Percentiles rank a stretch among this genome's conserved stretches.
Conservation (phyloP, 2,888 invertebrate species). For the Oxytorus armatus region DNA sequence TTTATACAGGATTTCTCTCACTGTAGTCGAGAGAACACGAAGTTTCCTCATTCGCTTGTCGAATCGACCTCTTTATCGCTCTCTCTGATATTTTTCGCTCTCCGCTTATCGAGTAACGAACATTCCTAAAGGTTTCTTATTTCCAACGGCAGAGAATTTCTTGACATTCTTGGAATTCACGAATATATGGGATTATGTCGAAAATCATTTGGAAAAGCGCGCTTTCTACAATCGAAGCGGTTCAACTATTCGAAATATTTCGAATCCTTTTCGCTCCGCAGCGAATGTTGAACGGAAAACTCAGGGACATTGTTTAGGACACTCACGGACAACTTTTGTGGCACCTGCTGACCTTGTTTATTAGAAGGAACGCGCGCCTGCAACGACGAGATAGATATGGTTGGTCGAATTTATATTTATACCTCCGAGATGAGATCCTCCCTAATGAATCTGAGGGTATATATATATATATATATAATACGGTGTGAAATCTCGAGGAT, state of each 20-base stretch:
- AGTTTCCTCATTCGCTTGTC: constrained; percentile 34
- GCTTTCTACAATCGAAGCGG: constrained; percentile 9
- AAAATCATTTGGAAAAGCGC: constrained; percentile 51
- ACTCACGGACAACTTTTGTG: constrained; percentile 66
- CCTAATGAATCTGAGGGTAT: constrained; percentile 78
- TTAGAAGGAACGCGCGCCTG: constrained; percentile 42
- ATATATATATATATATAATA: constrained; percentile 32
- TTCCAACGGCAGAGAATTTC: constrained; percentile 21
- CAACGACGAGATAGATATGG: constrained; percentile 38
- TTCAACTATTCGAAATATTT: constrained; percentile 55
- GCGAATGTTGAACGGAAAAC: constrained; percentile 30
- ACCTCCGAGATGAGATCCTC: constrained; percentile 70
- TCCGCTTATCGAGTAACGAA: constrained; percentile 44
- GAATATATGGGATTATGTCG: constrained; percentile 41
- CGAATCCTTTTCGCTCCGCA: constrained; percentile 20
- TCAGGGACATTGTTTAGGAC: constrained; percentile 21
- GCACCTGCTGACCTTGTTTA: constrained; percentile 63
- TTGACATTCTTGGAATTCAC: constrained; percentile 52
- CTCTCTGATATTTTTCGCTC: no score
- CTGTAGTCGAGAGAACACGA: constrained; percentile 34
- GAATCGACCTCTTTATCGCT: constrained; percentile 37
- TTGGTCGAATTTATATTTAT: constrained; percentile 75
- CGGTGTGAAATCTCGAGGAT: constrained; percentile 80
- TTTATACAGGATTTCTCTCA: constrained; percentile 34
- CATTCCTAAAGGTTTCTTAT: constrained; percentile 40